Evolutionary conservation across 2,888 invertebrate genomes (phyloP).

Genomic region (Watsonalla cultraria): DNA sequence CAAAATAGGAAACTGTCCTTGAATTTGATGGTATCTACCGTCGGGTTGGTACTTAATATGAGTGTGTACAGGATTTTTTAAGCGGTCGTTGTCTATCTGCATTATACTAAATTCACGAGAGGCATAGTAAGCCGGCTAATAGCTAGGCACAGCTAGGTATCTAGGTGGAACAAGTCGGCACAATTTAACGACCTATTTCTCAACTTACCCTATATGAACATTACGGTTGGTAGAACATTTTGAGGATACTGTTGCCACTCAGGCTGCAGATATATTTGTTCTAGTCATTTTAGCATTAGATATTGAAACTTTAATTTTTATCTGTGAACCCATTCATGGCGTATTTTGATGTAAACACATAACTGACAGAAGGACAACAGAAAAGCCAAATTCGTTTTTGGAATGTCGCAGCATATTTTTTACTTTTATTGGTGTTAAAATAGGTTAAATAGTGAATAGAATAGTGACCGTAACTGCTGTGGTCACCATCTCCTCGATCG

Average conservation of each 20-base stretch:
- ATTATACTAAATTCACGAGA: too few species aligned
- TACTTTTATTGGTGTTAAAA: not conserved
- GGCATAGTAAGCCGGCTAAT: too few species aligned
- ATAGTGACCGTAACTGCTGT: too few species aligned
- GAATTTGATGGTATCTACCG: not conserved
- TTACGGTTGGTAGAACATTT: not conserved
- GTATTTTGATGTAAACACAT: not conserved
- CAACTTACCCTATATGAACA: not conserved
- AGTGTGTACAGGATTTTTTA: too few species aligned
- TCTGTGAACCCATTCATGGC: not conserved
- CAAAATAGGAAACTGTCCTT: conserved; percentile 7
- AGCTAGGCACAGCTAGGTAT: too few species aligned
- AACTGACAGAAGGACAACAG: not conserved
- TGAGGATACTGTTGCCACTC: not conserved
- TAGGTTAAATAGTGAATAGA: too few species aligned
- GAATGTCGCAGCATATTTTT: not conserved
- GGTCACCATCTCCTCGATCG: too few species aligned
- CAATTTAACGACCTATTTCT: not conserved
- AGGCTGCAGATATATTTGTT: not conserved
- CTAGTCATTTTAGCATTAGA: not conserved
- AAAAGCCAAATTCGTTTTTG: not conserved
- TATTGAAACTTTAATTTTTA: not conserved
- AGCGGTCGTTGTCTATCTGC: too few species aligned
- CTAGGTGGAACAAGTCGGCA: too few species aligned
- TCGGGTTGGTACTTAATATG: not conserved